These are phyloP conservation scores for Drosophila monieri DNA, from an alignment of 2,888 invertebrate genomes.

Conservation along the genomic window DNA sequence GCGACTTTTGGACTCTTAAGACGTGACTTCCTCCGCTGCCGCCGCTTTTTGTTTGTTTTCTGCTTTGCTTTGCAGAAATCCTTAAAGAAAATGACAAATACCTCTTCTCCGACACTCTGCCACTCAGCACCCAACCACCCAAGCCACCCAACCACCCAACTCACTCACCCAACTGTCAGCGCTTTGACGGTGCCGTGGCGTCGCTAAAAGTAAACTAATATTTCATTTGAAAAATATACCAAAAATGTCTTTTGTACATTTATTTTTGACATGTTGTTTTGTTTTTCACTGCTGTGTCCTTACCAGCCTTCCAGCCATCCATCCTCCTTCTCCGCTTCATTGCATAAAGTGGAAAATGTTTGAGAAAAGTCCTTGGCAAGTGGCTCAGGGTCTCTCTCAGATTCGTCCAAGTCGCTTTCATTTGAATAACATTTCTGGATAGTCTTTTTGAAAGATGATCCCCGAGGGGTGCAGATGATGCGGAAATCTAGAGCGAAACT, in stretches of 20 bases:
- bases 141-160: constrained; percentile 1
- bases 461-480: constrained; percentile 13
- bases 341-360: constrained; percentile 56
- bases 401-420: constrained; percentile 70
- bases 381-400: constrained; percentile 46
- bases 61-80: constrained; percentile 77
- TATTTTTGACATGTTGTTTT: constrained; percentile 78
- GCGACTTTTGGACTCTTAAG: constrained; percentile 49
- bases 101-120: constrained; percentile 25
- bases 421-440: constrained; percentile 71
- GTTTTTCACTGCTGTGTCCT: constrained; percentile 57
- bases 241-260: constrained; percentile 78
- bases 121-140: not conserved
- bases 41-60: constrained; percentile 35
- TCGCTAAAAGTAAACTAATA: constrained; percentile 76
- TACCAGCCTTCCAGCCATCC: constrained; percentile 1
- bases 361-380: constrained; percentile 64
- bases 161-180: constrained; percentile 57
- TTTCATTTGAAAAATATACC: constrained; percentile 77
- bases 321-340: constrained; percentile 44
- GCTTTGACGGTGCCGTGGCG: constrained; percentile 63
- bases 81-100: constrained; percentile 77
- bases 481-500: not conserved
- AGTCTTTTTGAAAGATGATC: constrained; percentile 42
- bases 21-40: constrained; percentile 57